These are phyloP conservation scores for Cochlearius cochlearius DNA, from an alignment of 2,113 vertebrate genomes.

Conservation along the genomic window DNA sequence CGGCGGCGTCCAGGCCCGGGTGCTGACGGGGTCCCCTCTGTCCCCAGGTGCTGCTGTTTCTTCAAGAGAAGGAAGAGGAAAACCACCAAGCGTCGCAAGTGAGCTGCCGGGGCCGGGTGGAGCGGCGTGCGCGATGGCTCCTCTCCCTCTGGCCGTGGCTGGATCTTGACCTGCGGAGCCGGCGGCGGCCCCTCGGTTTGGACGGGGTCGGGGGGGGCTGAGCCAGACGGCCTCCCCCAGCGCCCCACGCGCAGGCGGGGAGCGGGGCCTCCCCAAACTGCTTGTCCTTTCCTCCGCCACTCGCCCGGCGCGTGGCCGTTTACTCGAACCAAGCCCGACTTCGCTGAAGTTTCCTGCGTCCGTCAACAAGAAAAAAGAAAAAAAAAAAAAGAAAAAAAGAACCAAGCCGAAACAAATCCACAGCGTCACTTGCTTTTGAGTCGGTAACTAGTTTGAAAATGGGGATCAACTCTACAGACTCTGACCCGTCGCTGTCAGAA, in stretches of 20 bases:
- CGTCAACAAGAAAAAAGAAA: neutral
- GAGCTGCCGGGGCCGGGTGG: constrained; percentile 52
- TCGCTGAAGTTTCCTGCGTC: constrained; percentile 31
- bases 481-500: neutral
- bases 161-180: neutral
- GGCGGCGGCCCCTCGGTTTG: neutral
- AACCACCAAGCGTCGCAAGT: constrained; percentile 94
- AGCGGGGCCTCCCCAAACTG: constrained; percentile 19
- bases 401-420: neutral
- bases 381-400: neutral
- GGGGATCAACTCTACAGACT: constrained; percentile 28
- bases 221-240: neutral
- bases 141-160: constrained; percentile 34
- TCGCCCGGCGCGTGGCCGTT: neutral
- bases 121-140: neutral
- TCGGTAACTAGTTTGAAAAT: neutral
- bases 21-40: neutral
- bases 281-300: constrained; percentile 34
- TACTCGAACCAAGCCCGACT: constrained; percentile 40
- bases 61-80: constrained; percentile 99
- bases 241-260: neutral
- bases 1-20: rapidly evolving
- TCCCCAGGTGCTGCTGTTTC: constrained; percentile 95
- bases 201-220: neutral
- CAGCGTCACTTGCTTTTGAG: constrained; percentile 12